Conservation (phyloP, 2,888 invertebrate species). For the Diplazon laetatorius region DNA sequence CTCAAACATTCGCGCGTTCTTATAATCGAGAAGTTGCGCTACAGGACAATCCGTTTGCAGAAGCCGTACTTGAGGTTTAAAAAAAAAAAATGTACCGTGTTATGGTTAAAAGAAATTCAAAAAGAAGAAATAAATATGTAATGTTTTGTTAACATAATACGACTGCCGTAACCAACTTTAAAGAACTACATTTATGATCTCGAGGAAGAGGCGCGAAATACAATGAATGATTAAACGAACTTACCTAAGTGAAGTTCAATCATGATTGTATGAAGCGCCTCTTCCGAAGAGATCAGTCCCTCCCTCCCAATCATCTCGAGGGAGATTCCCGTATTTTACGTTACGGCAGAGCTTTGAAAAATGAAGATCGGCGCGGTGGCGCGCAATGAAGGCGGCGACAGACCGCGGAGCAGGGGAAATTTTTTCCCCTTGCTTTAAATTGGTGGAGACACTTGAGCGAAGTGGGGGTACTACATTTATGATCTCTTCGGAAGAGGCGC, state of each 20-base stretch:
- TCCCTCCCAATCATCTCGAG: background rate
- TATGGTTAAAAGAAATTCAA: too few species aligned
- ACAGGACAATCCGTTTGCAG: too few species aligned
- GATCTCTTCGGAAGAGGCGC: constrained; percentile 49
- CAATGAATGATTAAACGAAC: constrained; percentile 19
- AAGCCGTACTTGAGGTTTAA: too few species aligned
- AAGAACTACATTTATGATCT: constrained; percentile 39
- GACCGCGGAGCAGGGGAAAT: background rate
- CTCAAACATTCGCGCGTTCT: constrained; percentile 13
- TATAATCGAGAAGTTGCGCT: background rate
- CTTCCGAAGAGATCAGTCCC: constrained; percentile 28
- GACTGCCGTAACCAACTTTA: constrained; percentile 35
- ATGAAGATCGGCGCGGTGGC: constrained; percentile 23
- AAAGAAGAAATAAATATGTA: too few species aligned
- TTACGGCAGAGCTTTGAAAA: constrained; percentile 26
- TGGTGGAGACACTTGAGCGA: constrained; percentile 43
- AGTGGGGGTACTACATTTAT: constrained; percentile 44
- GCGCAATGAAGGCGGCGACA: background rate
- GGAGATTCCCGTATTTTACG: background rate
- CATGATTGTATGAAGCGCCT: constrained; percentile 12
- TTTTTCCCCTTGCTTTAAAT: constrained; percentile 38
- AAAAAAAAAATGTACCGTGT: too few species aligned
- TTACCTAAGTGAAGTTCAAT: constrained; percentile 24
- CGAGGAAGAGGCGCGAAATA: constrained; percentile 31
- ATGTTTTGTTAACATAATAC: too few species aligned